Evolutionary conservation across 2,888 invertebrate species (phyloP), one percentile per base, ranked within the genome.

Genomic region (Dolomedes plantarius): DNA sequence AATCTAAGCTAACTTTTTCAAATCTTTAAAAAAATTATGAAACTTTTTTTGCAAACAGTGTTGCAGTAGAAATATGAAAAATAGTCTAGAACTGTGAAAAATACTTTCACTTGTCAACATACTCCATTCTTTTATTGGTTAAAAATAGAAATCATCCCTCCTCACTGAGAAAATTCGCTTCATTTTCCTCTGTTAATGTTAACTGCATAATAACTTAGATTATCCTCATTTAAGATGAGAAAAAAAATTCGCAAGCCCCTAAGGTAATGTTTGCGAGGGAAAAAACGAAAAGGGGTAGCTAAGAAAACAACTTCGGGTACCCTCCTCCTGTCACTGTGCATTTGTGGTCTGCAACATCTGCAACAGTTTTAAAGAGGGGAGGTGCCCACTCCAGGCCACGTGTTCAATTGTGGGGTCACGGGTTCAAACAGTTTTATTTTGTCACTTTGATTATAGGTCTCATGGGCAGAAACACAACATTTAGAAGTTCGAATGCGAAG

Each of bases 361-460:
- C 36, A 36, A 56, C 13, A 28, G 27, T 64, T 28, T 36, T 72
- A 83, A 83, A 71, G 77, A 85, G 77, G 77, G 83, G 83, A 77
- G 83, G 81, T 29, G 19, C 68, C 81, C 31, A 41, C 64, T 69
- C 69, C 27, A 41, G 32, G 62, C 76, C 76, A 76, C 82, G 76
- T 76, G 76, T 80, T 65, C 69, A 23, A 39, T 16, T 41, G 36
- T 19, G 19, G 82, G 82, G 82, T 83, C 86, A 71, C 13, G 56
- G 69, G 80, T 71, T 86, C 86, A 86, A 86, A 86, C 86, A 80
- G 80, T 86, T 86, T 86, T 80, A 86, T 80, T 86, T 86, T 86
- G 86, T 86, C 86, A 86, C 75, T 86, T 86, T 86, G 86, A 86
- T 86, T 86, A 86, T 86, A 86, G 86, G 71, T 39, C 69, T 86